Conservation (phyloP, 2,888 invertebrate genomes). For the Tryphoninae sp. region DNA sequence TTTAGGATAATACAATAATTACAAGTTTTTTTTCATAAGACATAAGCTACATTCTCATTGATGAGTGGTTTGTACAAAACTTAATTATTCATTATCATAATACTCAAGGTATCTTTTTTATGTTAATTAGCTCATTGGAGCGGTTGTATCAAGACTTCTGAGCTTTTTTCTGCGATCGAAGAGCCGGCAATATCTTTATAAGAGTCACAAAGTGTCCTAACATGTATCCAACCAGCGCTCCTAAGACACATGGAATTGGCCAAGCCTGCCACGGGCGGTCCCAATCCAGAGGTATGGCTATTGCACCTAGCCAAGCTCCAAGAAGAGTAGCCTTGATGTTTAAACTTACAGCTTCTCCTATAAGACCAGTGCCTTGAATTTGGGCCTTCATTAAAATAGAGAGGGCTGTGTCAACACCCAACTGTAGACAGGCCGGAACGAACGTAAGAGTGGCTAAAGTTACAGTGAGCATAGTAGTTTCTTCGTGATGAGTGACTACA, state of each 20-base stretch:
- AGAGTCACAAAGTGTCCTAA: slow-evolving; percentile 84
- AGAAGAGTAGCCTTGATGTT: slow-evolving; percentile 85
- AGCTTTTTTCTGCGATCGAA: slow-evolving; percentile 69
- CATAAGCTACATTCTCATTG: slow-evolving; percentile 1
- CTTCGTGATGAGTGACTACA: slow-evolving; percentile 84
- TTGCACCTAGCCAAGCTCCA: slow-evolving; percentile 93
- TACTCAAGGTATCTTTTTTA: slow-evolving; percentile 6
- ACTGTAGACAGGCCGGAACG: slow-evolving; percentile 85
- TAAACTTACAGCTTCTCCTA: slow-evolving; percentile 83
- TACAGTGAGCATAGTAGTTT: slow-evolving; percentile 86
- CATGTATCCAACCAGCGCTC: slow-evolving; percentile 86
- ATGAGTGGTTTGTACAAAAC: slow-evolving; percentile 26
- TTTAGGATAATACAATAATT: too few relatives aligned
- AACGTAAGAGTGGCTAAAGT: slow-evolving; percentile 85
- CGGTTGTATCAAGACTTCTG: slow-evolving; percentile 65
- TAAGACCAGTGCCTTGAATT: slow-evolving; percentile 73
- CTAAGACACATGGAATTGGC: slow-evolving; percentile 88
- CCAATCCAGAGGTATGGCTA: slow-evolving; percentile 95
- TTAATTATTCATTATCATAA: not conserved
- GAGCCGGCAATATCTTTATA: slow-evolving; percentile 77
- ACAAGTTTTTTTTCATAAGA: not conserved
- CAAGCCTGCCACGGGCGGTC: slow-evolving; percentile 93
- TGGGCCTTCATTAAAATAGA: slow-evolving; percentile 83
- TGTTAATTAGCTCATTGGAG: not conserved
- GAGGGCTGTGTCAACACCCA: slow-evolving; percentile 84